Base-by-base conservation (phyloP, 2,888 invertebrate genomes). In the Phymatocera aterrima region DNA sequence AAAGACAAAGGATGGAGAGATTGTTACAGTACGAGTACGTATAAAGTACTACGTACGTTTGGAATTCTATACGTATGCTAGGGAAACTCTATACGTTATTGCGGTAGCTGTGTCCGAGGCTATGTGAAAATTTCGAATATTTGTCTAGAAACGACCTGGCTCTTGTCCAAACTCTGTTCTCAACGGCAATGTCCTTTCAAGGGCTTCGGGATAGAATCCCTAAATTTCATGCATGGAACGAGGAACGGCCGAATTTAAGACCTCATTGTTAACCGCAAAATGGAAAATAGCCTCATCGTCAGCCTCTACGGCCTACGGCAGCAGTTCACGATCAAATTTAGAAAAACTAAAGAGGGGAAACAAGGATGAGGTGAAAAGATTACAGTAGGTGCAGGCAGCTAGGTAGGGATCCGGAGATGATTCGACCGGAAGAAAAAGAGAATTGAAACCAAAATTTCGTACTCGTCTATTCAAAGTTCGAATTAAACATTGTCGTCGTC, bases 61-160 rank as follows among this genome's bases (percentile, higher is more conserved):
- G n/a, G n/a, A n/a, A n/a, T n/a, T n/a, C n/a, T n/a, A n/a, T n/a
- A n/a, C n/a, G n/a, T 18, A 54, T 54, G 18, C 12, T 21, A 10
- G 54, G 18, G 57, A 57, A 57, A 12, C 21, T 57, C 28, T 57
- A 5, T 18, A n/a, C 1, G 57, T 28, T 28, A 0, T 28, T 21
- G 24, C 21, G 10, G 57, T 57, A 28, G 28, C 21, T 37, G 37
- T 5, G n/a, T n/a, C 34, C 15, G 37, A 15, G 18, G 31, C 43
- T 10, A 43, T 43, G 31, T 34, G 61, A 18, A 37, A 64, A 51
- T 51, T n/a, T 72, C 48, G 43, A 72, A 72, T 72, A 72, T 72
- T 72, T 72, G 72, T 72, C 72, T 72, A 72, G 48, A 43, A 72
- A 51, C 51, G 51, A 72, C 72, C 51, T 72, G 72, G 72, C 72